A percentile compares a stretch with the other conserved stretches of the same genome.
Conservation (phyloP, 30 jellyfish, hydroid and myxozoan genomes). For the Aurelia sp. region DNA sequence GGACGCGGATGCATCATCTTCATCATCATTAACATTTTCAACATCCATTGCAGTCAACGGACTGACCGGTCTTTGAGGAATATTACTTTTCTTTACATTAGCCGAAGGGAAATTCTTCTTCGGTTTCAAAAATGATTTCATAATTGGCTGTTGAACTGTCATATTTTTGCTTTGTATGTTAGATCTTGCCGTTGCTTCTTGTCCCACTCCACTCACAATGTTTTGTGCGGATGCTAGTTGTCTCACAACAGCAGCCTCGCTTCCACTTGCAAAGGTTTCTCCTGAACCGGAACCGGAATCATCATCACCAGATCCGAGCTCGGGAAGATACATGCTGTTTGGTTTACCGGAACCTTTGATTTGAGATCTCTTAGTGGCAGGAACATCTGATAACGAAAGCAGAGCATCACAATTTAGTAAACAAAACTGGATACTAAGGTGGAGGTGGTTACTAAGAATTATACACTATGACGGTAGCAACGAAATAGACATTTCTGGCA, state of each 20-base stretch:
- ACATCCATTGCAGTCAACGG: constrained; percentile 72
- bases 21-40: constrained; percentile 65
- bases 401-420: neutral
- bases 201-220: constrained; percentile 68
- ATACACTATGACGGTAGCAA: neutral
- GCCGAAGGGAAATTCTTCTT: constrained; percentile 21
- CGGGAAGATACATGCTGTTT: constrained; percentile 29
- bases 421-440: neutral
- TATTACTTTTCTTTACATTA: constrained; percentile 51
- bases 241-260: constrained; percentile 75
- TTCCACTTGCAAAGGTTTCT: constrained; percentile 55
- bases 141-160: constrained; percentile 20
- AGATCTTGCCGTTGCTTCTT: constrained; percentile 8
- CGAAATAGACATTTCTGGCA: neutral
- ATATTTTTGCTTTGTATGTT: neutral
- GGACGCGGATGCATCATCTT: constrained; percentile 57
- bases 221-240: constrained; percentile 69
- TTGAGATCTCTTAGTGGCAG: constrained; percentile 6
- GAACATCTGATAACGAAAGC: neutral
- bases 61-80: constrained; percentile 76
- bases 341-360: neutral
- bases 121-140: constrained; percentile 18
- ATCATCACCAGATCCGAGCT: constrained; percentile 69
- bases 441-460: neutral
- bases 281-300: constrained; percentile 92